Evolutionary conservation across 2,113 vertebrate species (phyloP).

Genomic region (Tricholaema leucomelas): DNA sequence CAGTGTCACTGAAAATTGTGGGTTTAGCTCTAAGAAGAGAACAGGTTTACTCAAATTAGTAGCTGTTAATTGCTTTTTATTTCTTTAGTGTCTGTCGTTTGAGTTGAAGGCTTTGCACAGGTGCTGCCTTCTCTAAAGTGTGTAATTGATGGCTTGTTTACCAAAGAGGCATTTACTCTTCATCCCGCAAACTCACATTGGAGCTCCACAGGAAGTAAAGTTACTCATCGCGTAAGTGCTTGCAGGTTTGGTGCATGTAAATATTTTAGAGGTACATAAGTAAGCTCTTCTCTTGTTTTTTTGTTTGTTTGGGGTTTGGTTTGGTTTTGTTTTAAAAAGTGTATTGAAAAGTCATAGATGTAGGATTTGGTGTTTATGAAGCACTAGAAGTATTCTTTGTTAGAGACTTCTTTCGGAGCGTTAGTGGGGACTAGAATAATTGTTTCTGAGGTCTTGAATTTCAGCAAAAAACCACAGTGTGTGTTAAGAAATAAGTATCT

Average conservation of each 20-base stretch:
- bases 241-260: conserved; percentile 27
- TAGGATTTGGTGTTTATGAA: neutral
- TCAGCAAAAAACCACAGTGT: neutral
- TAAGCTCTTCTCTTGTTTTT: neutral
- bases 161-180: conserved; percentile 65
- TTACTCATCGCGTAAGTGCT: conserved; percentile 66
- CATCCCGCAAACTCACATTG: conserved; percentile 61
- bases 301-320: no score
- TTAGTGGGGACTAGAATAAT: neutral
- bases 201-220: conserved; percentile 61
- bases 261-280: neutral
- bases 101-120: conserved; percentile 70
- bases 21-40: conserved; percentile 47
- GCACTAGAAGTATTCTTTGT: neutral
- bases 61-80: conserved; percentile 67
- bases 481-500: neutral
- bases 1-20: conserved; percentile 15
- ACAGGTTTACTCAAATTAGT: conserved; percentile 67
- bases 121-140: conserved; percentile 68
- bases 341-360: conserved; percentile 3
- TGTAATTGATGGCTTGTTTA: conserved; percentile 74
- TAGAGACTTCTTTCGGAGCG: neutral
- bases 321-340: neutral
- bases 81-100: conserved; percentile 53
- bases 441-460: neutral